Evolutionary conservation across 2,113 vertebrate genomes (phyloP), one percentile per base, ranked within the genome.

Genomic region (Eubucco bourcierii): DNA sequence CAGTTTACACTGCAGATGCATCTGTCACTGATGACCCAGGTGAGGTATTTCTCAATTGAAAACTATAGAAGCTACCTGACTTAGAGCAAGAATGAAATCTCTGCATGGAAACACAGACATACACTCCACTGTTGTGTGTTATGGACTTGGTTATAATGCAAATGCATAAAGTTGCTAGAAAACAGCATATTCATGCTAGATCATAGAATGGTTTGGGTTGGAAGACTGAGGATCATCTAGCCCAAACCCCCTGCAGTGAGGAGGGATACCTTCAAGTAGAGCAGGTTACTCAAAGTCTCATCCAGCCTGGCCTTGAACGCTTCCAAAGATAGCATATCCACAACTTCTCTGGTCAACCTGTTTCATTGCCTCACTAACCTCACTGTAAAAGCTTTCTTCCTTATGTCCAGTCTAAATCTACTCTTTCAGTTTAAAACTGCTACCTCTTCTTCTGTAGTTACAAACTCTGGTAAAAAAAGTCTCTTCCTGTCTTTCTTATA

Each of bases 1-100:
- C 90, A 83, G 64, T 16, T 77, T 47, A 71, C 67, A 41, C 56
- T 77, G 79, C 72, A 85, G 52, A 71, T 75, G 34, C 19, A 20
- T 85, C 94, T 93, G 87, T 72, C 56, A 74, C 14, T 0, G 0
- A 8, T 65, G 56, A 66, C 47, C 65, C 90, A 91, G 81, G 91
- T 94, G 56, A 87, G 76, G 44, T 39, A 58, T 73, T 90, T 91
- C 55, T 76, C 75, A 76, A 4, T 59, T 92, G 59, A 70, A 89
- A 89, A 47, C 50, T 29, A 5, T 7, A 61, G 50, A 90, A 9
- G 28, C 39, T 93, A 4, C n/a, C 53, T 94, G 80, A 28, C 44
- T 74, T 66, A 9, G 14, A 74, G 37, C 5, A 39, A 64, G 70
- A 5, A 20, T 33, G 15, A 64, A 78, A 56, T 14, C 19, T 70